Base-by-base conservation (phyloP, 1,140 invertebrate genomes). In the Diabrotica undecimpunctata region DNA sequence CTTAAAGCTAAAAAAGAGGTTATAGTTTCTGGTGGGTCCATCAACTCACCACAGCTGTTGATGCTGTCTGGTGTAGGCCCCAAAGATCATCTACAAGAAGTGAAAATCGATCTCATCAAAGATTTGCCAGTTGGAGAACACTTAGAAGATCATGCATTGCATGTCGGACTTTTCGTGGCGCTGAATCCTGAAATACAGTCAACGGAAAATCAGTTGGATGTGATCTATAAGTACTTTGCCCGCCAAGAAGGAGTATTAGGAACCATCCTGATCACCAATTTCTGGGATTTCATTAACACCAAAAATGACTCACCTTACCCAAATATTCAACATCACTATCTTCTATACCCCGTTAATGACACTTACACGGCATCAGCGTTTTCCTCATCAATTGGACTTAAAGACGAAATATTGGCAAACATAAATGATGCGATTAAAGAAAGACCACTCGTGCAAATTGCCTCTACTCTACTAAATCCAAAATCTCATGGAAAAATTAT, bases 51-150 rank as follows among this genome's bases (percentile, higher is more conserved):
- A 0, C 82, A 88, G 71, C 69, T 92, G 11, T 70, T 92, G 6
- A 88, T 91, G 84, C 71, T 91, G 0, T 90, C 88, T 13, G 90
- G 90, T 11, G 84, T 92, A 51, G 90, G 90, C 14, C 88, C 88
- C 7, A 83, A 81, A 59, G 75, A 85, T 25, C 86, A 92, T 70
- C 74, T 95, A 4, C 71, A 83, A 57, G 14, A 70, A 7, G 35
- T 70, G 2, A 67, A 64, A 0, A 80, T 82, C 13, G 64, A 72
- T 10, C 13, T 76, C 0, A 64, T 78, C 14, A 59, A 72, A 7
- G 70, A 81, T 67, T 66, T 81, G 7, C 72, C 74, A 38, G 81
- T 83, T 5, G 83, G 81, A 6, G 57, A 75, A 8, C 81, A 82
- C 64, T 72, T 84, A 11, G 80, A 86, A 64, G 84, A 87, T 62